phyloP scores from a whole-genome alignment of 1,140 invertebrate genomes.

The Bombus fervidus region DNA sequence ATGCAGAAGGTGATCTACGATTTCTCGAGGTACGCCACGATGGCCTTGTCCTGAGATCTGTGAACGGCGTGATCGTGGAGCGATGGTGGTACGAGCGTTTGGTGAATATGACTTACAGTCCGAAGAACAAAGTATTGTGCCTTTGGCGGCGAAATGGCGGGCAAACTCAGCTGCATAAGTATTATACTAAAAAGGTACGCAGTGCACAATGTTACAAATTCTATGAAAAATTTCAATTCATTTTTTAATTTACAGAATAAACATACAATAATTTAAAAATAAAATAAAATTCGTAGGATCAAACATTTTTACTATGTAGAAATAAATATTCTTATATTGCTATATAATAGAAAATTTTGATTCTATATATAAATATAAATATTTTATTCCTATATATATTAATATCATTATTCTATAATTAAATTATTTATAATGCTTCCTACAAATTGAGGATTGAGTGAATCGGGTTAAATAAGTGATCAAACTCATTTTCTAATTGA shows the following conservation, averaged over 20 bases:
- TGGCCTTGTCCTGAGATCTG: conserved; percentile 95
- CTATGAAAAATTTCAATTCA: not conserved
- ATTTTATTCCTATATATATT: no score
- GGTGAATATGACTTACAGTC: conserved; percentile 99
- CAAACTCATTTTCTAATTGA: no score
- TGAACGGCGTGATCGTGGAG: conserved; percentile 97
- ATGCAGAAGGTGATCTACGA: conserved; percentile 94
- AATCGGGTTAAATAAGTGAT: no score
- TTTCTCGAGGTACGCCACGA: conserved; percentile 99
- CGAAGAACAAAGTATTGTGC: conserved; percentile 98
- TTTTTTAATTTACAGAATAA: not conserved
- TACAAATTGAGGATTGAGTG: no score
- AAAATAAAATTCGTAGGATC: no score
- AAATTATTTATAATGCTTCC: no score
- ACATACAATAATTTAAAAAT: no score
- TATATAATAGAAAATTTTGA: no score
- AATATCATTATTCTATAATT: no score
- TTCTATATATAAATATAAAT: no score
- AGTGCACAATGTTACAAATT: not conserved
- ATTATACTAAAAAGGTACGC: conserved; percentile 98
- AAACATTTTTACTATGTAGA: no score
- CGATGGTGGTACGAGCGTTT: conserved; percentile 99
- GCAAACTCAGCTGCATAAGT: conserved; percentile 97
- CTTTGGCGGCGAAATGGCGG: conserved; percentile 96
- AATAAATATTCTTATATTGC: no score